phyloP scores from a whole-genome alignment of 2,113 vertebrate genomes.

The Bettongia penicillata region DNA sequence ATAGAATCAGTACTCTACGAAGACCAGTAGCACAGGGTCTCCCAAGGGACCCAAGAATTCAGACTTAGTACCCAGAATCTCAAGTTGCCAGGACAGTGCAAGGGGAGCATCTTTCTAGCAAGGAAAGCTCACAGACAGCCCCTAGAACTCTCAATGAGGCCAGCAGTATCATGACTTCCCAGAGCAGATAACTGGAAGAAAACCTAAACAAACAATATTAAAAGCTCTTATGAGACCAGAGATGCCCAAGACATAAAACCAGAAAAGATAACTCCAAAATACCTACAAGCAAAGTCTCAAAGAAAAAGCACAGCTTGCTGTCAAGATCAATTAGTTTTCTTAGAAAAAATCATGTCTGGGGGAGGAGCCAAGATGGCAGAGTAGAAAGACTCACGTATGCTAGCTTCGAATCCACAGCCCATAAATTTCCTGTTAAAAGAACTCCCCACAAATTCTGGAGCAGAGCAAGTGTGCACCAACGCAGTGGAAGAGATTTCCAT shows the following conservation, averaged over 20 bases:
- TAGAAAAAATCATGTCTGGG: not conserved
- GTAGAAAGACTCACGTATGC: too few species aligned
- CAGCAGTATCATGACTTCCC: not conserved
- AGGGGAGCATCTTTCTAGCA: not conserved
- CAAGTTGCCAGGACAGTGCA: not conserved
- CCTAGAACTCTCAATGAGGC: not conserved
- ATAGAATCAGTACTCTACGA: not conserved
- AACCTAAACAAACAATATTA: not conserved
- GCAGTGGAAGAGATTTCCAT: too few species aligned
- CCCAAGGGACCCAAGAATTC: not conserved
- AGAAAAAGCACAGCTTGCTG: not conserved
- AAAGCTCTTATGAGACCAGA: not conserved
- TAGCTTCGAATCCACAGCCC: too few species aligned
- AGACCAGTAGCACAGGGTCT: not conserved
- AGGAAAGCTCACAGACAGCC: not conserved
- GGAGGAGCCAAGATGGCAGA: too few species aligned
- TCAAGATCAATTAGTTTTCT: not conserved
- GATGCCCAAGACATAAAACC: not conserved
- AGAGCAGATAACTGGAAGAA: not conserved
- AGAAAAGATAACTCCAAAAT: not conserved
- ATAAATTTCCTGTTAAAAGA: too few species aligned
- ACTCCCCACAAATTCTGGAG: too few species aligned
- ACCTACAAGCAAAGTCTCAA: not conserved
- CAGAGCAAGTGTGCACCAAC: too few species aligned
- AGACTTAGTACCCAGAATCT: not conserved